A percentile compares a stretch with the other conserved stretches of the same genome.
Conservation (phyloP, 1,140 invertebrate genomes). For the Drosophila busckii region DNA sequence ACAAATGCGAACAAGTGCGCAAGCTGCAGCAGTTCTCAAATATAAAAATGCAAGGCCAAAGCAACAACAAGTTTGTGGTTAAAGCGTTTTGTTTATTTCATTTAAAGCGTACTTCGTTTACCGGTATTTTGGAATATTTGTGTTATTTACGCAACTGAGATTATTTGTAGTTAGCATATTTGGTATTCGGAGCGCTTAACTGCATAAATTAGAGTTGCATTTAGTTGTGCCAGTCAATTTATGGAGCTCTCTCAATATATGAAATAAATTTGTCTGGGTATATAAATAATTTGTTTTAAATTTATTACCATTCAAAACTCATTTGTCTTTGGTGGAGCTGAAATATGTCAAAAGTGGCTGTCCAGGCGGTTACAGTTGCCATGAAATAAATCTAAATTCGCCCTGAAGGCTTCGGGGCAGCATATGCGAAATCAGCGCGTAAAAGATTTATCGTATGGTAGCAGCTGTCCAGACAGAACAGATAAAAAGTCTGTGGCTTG, state of each 20-base stretch:
- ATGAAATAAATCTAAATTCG: slow-evolving; percentile 66
- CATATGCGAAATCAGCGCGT: slow-evolving; percentile 62
- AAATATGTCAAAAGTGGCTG: slow-evolving; percentile 61
- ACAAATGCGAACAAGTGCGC: slow-evolving; percentile 42
- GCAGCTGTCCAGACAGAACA: slow-evolving; percentile 41
- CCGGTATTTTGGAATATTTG: too few species aligned
- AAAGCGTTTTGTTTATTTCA: too few species aligned
- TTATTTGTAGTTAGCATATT: too few species aligned
- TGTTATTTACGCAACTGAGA: too few species aligned
- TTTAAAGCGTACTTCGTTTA: too few species aligned
- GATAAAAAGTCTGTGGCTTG: slow-evolving; percentile 15
- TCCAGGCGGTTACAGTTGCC: slow-evolving; percentile 34
- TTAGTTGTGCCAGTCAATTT: too few species aligned
- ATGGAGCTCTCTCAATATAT: too few species aligned
- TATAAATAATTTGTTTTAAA: slow-evolving; percentile 22
- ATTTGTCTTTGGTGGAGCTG: slow-evolving; percentile 52
- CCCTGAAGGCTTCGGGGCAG: slow-evolving; percentile 46
- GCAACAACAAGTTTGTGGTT: too few species aligned
- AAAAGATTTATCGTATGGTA: slow-evolving; percentile 53
- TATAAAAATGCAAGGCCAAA: slow-evolving; percentile 36
- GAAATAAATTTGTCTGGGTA: too few species aligned
- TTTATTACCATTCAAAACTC: slow-evolving; percentile 58
- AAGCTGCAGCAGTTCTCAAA: slow-evolving; percentile 41
- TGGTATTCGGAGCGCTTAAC: too few species aligned
- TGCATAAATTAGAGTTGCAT: too few species aligned